Evolutionary conservation across 2,113 vertebrate genomes (phyloP).

Genomic region (Phainopepla nitens): DNA sequence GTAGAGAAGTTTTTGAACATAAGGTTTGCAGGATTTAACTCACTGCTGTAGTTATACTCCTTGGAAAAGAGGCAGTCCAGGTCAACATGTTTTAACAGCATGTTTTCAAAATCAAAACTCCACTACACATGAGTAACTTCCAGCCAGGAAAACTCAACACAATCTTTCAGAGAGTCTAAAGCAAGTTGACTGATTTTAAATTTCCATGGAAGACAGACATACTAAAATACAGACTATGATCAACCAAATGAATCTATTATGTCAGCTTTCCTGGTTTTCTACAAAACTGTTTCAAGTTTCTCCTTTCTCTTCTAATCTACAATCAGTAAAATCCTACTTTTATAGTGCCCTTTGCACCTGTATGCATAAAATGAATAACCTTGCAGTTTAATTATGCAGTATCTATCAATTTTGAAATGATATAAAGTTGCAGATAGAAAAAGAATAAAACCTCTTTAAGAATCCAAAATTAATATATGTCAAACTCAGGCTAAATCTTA

Average conservation of each 20-base stretch:
- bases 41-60: background rate
- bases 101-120: conserved; percentile 20
- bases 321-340: conserved; percentile 75
- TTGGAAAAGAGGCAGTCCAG: background rate
- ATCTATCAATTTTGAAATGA: conserved; percentile 71
- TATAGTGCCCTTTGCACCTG: conserved; percentile 75
- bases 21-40: background rate
- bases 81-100: background rate
- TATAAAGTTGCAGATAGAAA: conserved; percentile 74
- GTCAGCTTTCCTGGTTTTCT: conserved; percentile 65
- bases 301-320: conserved; percentile 72
- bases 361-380: conserved; percentile 79
- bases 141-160: background rate
- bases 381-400: conserved; percentile 75
- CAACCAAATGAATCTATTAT: conserved; percentile 69
- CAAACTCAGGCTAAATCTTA: conserved; percentile 78
- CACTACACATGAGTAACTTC: background rate
- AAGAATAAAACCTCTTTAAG: conserved; percentile 73
- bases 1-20: background rate
- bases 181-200: conserved; percentile 33
- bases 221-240: conserved; percentile 23
- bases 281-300: conserved; percentile 68
- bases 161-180: conserved; percentile 23
- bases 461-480: conserved; percentile 80
- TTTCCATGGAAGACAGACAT: conserved; percentile 22